Evolutionary conservation across 2,113 vertebrate species (phyloP).

Genomic region (Acanthisitta chloris): DNA sequence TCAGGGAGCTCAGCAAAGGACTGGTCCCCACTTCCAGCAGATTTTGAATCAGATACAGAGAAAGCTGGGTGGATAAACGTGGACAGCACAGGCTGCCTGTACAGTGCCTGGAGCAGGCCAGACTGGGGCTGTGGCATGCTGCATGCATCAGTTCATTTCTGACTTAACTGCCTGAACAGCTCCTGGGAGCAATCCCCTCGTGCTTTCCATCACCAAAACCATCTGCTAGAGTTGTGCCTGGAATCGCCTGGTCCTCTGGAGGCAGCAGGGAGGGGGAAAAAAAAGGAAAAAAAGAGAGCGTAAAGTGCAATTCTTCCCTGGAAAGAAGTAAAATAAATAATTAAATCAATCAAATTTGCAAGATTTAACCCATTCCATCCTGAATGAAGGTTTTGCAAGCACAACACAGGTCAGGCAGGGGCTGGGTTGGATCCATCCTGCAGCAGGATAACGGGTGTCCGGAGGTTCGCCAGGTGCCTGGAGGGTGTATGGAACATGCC

Average conservation of each 20-base stretch:
- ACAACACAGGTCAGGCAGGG: neutral
- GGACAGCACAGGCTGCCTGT: neutral
- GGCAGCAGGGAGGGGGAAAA: constrained; percentile 6
- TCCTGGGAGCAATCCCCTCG: neutral
- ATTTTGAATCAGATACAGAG: neutral
- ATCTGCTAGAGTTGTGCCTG: constrained; percentile 51
- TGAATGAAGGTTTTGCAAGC: neutral
- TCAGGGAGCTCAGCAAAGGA: neutral
- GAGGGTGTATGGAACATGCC: neutral
- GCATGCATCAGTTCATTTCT: neutral
- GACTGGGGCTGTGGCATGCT: neutral
- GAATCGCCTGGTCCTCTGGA: constrained; percentile 55
- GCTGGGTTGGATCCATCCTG: neutral
- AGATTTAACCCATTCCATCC: neutral
- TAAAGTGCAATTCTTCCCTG: constrained; percentile 42
- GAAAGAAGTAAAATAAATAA: neutral
- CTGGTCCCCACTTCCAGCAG: neutral
- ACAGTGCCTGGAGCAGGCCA: neutral
- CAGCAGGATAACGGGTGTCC: accelerated
- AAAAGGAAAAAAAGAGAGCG: neutral
- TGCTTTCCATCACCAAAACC: constrained; percentile 33
- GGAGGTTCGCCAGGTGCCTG: neutral
- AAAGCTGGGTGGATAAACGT: neutral
- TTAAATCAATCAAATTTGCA: neutral
- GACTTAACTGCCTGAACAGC: neutral